Conservation (phyloP, 30 jellyfish, hydroid and myxozoan species). For the Turritopsis dohrnii region DNA sequence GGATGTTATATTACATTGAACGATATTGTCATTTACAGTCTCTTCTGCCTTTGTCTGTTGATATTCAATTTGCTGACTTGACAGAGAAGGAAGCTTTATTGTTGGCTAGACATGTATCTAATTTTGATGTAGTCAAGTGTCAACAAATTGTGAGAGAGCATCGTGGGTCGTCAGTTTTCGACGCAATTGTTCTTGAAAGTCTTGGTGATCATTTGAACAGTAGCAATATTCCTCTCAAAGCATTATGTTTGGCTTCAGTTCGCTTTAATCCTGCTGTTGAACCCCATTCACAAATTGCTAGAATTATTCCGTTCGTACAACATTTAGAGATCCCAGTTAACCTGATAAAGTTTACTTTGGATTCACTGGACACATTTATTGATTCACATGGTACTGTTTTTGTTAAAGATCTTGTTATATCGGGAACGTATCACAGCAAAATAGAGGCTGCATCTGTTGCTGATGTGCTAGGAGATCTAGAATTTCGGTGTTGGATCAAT, state of each 20-base stretch:
- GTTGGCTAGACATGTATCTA: background rate
- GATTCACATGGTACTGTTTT: background rate
- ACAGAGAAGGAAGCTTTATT: background rate
- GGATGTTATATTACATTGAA: background rate
- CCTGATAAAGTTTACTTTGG: background rate
- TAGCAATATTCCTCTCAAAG: background rate
- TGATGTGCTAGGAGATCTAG: too few relatives aligned
- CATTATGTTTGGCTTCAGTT: background rate
- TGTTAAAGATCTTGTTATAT: background rate
- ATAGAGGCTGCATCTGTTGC: too few relatives aligned
- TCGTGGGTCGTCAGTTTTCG: background rate
- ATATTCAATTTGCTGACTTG: background rate
- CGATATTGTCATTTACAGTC: background rate
- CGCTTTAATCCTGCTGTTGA: background rate
- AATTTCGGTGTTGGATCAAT: background rate
- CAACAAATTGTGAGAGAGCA: background rate
- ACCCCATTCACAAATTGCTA: background rate
- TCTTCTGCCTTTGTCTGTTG: background rate
- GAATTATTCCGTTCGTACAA: background rate
- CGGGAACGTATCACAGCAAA: too few relatives aligned
- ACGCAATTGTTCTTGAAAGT: background rate
- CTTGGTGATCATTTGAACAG: background rate
- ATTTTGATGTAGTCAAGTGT: background rate
- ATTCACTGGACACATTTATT: background rate
- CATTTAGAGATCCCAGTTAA: background rate